phyloP scores from a whole-genome alignment of 2,797 vertebrate species.

The Oryzias dopingdopingensis region DNA sequence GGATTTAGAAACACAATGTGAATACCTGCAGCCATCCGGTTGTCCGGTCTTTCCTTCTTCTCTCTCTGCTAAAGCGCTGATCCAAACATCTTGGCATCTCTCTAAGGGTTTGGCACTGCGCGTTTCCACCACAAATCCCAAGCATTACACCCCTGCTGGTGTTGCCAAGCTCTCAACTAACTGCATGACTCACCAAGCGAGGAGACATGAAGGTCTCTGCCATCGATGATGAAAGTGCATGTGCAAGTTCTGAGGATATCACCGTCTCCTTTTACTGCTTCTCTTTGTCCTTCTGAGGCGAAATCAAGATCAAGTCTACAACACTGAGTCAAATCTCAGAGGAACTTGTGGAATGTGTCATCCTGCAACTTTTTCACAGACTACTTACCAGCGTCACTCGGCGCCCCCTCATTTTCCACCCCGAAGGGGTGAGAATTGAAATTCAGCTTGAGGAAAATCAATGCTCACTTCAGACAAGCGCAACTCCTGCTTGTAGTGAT shows the following conservation, averaged over 20 bases:
- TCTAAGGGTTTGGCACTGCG: conserved; percentile 58
- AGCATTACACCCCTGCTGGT: conserved; percentile 46
- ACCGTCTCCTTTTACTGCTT: conserved; percentile 16
- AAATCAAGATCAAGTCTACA: not conserved
- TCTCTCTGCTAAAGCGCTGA: conserved; percentile 23
- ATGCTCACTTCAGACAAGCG: conserved; percentile 52
- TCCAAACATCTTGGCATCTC: conserved; percentile 61
- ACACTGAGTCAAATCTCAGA: conserved; percentile 5
- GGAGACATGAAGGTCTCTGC: conserved; percentile 36
- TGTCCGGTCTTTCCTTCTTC: conserved; percentile 8
- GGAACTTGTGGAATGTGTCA: conserved; percentile 3
- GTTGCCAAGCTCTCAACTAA: conserved; percentile 47
- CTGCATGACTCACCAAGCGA: conserved; percentile 60
- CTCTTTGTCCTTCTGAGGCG: conserved; percentile 4
- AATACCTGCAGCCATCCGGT: too few species aligned
- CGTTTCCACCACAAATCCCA: conserved; percentile 67
- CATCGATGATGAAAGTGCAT: not conserved
- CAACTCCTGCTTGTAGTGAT: conserved; percentile 50
- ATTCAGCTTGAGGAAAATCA: conserved; percentile 47
- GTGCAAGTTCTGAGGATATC: conserved; percentile 16
- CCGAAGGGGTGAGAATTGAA: conserved; percentile 35
- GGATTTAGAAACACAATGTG: conserved; percentile 23
- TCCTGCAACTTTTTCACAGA: conserved; percentile 22
- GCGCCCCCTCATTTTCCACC: conserved; percentile 10
- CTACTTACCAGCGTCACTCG: conserved; percentile 7